A percentile compares a stretch with the other conserved stretches of the same genome.
Conservation (phyloP, 53 echinoderm and acorn worm genomes). For the Temnopleurus reevesii region DNA sequence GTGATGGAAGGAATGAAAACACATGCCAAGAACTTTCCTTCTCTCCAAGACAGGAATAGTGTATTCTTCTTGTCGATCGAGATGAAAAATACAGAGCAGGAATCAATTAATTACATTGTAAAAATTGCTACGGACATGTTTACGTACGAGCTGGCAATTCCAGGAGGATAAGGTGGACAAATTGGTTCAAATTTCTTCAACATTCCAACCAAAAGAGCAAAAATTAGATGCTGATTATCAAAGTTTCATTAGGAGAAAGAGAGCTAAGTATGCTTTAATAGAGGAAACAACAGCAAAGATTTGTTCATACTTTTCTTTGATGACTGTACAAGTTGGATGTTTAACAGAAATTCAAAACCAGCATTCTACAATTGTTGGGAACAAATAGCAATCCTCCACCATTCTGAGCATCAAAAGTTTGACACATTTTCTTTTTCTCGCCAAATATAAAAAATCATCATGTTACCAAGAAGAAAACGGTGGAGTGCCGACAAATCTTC, state of each 20-base stretch:
- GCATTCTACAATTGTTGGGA: not conserved
- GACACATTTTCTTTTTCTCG: not conserved
- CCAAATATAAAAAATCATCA: conserved; percentile 34
- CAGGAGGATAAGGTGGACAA: not conserved
- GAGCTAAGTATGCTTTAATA: too few species aligned
- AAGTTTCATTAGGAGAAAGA: too few species aligned
- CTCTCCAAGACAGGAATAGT: not conserved
- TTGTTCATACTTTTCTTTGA: too few species aligned
- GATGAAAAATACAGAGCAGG: not conserved
- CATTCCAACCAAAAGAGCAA: too few species aligned
- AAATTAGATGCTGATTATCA: too few species aligned
- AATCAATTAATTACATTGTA: conserved; percentile 1
- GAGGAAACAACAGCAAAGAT: too few species aligned
- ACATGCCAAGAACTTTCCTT: not conserved
- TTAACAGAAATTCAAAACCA: not conserved
- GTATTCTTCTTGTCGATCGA: not conserved
- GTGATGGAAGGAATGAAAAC: not conserved
- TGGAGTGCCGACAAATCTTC: conserved; percentile 7
- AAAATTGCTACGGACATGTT: conserved; percentile 10
- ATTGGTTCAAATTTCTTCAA: not conserved
- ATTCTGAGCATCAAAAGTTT: not conserved
- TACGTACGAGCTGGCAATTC: not conserved
- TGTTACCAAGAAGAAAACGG: not conserved
- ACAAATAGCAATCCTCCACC: not conserved
- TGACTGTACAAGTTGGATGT: too few species aligned